Conservation (phyloP, 1,140 invertebrate genomes). For the Drosophila obscura region DNA sequence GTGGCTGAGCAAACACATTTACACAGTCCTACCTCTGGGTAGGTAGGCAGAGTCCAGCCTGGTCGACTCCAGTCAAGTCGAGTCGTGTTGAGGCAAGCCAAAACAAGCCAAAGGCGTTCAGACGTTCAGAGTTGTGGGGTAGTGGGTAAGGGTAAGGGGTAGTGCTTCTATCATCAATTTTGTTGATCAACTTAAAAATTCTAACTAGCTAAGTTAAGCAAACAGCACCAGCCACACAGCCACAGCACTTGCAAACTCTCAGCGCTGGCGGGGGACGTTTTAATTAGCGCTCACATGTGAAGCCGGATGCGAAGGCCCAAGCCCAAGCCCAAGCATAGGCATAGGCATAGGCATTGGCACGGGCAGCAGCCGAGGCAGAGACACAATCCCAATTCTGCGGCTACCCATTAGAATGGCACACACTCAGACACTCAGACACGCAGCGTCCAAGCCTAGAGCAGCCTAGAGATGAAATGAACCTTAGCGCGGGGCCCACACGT, state of each 20-base stretch:
- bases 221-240: conserved; percentile 38
- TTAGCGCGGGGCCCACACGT: conserved; percentile 33
- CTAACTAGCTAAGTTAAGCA: conserved; percentile 78
- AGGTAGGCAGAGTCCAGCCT: too few relatives aligned
- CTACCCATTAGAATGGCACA: conserved; percentile 53
- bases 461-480: conserved; percentile 63
- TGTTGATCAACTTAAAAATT: conserved; percentile 79
- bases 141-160: background rate
- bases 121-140: background rate
- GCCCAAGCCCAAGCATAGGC: conserved; percentile 15
- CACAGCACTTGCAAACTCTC: conserved; percentile 66
- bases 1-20: conserved; percentile 49
- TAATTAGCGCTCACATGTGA: conserved; percentile 75
- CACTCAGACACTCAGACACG: background rate
- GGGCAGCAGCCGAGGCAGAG: too few relatives aligned
- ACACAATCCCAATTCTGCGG: conserved; percentile 49
- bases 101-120: background rate
- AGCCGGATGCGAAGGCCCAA: conserved; percentile 75
- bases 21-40: conserved; percentile 1
- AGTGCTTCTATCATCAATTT: conserved; percentile 39
- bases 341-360: background rate
- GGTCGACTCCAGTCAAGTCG: conserved; percentile 6
- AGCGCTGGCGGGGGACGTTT: conserved; percentile 69
- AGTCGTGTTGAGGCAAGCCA: background rate
- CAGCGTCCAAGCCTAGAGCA: background rate